A percentile compares a stretch with the other conserved stretches of the same genome.
Conservation (phyloP, 2,888 invertebrate genomes). For the Xestia rhomboidea region DNA sequence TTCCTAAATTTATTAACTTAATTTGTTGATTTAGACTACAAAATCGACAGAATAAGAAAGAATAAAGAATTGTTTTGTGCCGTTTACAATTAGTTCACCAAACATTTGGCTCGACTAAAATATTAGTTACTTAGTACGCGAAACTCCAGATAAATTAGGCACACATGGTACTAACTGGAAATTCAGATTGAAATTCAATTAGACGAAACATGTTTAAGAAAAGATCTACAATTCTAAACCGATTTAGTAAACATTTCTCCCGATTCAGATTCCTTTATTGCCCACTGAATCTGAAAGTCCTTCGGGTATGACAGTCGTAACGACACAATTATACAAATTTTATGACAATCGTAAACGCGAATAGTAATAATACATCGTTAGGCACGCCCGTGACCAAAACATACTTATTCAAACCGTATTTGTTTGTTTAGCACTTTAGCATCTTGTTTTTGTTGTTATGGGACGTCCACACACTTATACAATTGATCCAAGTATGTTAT, state of each 20-base stretch:
- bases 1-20: not conserved
- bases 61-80: too few relatives aligned
- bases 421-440: conserved; percentile 23
- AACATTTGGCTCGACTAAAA: not conserved
- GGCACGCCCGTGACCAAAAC: conserved; percentile 46
- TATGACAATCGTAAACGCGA: conserved; percentile 39
- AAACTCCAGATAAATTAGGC: not conserved
- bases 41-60: too few relatives aligned
- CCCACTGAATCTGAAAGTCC: conserved; percentile 20
- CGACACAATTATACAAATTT: conserved; percentile 45
- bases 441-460: conserved; percentile 1
- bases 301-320: conserved; percentile 20
- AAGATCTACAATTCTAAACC: conserved; percentile 1
- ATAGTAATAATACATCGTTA: conserved; percentile 22
- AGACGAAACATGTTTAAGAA: not conserved
- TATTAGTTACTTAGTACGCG: not conserved
- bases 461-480: not conserved
- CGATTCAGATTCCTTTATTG: conserved; percentile 11
- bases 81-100: not conserved
- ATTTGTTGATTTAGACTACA: not conserved
- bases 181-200: not conserved
- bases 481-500: not conserved
- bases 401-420: conserved; percentile 16
- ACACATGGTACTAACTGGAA: not conserved
- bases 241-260: conserved; percentile 8